Percentiles rank a stretch among this genome's conserved stretches.
Evolutionary conservation across 30 jellyfish, hydroid and myxozoan genomes (phyloP).

Genomic region (Morbakka virulenta): DNA sequence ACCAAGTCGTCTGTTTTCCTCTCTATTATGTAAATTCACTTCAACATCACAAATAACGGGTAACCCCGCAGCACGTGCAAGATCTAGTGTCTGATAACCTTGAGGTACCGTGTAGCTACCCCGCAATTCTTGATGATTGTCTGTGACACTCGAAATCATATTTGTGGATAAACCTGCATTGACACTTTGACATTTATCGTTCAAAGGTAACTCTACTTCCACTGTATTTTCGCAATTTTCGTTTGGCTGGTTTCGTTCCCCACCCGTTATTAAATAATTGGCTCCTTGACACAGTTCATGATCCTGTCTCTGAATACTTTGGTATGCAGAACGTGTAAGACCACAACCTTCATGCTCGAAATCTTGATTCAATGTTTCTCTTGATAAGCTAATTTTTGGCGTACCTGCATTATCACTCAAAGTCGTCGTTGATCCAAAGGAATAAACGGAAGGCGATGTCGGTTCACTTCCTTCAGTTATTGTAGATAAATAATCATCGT

Average conservation of each 20-base stretch:
- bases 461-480: constrained; percentile 91
- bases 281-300: no score
- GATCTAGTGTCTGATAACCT: constrained; percentile 40
- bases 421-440: constrained; percentile 36
- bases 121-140: not conserved
- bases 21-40: not conserved
- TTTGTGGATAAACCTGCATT: not conserved
- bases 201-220: not conserved
- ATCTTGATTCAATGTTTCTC: no score
- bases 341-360: no score
- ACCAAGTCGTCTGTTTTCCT: not conserved
- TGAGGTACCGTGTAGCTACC: constrained; percentile 65
- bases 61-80: constrained; percentile 86
- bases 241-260: no score
- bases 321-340: no score
- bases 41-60: constrained; percentile 49
- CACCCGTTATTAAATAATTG: no score
- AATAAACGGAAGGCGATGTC: constrained; percentile 72
- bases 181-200: not conserved
- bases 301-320: no score
- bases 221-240: no score
- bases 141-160: not conserved
- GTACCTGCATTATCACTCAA: no score
- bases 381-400: no score
- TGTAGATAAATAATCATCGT: constrained; percentile 91